phyloP scores from a whole-genome alignment of 2,797 vertebrate species.

The Percopsis omiscomaycus region DNA sequence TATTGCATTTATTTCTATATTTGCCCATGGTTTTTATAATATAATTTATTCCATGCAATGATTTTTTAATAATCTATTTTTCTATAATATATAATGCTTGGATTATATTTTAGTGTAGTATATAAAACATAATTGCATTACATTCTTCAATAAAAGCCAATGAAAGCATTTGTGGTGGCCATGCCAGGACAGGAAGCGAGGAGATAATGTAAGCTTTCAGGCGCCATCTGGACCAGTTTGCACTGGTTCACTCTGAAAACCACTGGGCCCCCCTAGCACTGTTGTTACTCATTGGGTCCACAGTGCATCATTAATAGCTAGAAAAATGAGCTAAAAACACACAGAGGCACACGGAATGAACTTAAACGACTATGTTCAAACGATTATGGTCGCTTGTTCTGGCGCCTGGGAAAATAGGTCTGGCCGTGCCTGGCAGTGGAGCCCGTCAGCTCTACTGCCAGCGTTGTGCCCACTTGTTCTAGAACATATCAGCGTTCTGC shows the following conservation, averaged over 20 bases:
- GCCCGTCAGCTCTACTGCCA: background rate
- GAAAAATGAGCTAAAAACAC: conserved; percentile 17
- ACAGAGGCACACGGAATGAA: background rate
- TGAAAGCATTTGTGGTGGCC: background rate
- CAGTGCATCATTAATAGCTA: conserved; percentile 19
- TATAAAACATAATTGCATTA: no score
- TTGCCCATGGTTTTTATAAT: no score
- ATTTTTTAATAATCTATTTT: no score
- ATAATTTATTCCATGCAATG: no score
- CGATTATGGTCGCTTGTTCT: background rate
- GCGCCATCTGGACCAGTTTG: conserved; percentile 47
- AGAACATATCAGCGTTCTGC: no score
- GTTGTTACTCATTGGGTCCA: conserved; percentile 30
- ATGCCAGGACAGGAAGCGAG: conserved; percentile 19
- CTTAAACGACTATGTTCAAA: no score
- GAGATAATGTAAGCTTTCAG: conserved; percentile 43
- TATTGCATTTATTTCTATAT: no score
- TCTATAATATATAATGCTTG: no score
- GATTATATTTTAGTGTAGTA: no score
- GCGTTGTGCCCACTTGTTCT: no score
- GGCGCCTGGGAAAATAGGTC: background rate
- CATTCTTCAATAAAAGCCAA: no score
- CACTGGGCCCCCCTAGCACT: conserved; percentile 15
- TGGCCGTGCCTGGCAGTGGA: conserved; percentile 11
- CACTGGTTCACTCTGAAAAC: conserved; percentile 26